phyloP scores from a whole-genome alignment of 1,140 invertebrate species.

The Andrena cerasifolii region DNA sequence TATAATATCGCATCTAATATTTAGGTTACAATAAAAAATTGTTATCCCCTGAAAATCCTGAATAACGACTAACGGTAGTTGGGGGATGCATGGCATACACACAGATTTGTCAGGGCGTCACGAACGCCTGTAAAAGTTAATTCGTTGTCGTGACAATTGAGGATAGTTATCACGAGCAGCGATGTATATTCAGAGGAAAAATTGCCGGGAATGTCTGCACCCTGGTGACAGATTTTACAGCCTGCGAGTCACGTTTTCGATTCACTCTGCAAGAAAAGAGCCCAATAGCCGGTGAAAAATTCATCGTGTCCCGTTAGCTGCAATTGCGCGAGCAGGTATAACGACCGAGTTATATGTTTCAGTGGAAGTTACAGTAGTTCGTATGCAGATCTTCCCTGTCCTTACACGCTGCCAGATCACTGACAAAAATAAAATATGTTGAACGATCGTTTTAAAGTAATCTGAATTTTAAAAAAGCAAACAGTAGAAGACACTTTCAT shows the following conservation, averaged over 20 bases:
- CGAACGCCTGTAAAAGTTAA: neutral
- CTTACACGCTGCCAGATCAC: no score
- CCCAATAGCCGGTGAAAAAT: slow-evolving; percentile 13
- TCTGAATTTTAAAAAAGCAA: no score
- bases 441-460: no score
- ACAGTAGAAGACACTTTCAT: no score
- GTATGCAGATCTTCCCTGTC: neutral
- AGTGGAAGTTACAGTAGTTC: neutral
- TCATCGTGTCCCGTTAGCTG: neutral
- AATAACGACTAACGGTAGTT: slow-evolving; percentile 22
- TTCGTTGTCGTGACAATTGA: neutral
- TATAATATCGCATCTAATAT: no score
- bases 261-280: slow-evolving; percentile 4
- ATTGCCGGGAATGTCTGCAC: neutral
- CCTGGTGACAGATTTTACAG: neutral
- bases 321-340: neutral
- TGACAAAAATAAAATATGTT: no score
- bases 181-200: neutral
- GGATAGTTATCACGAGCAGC: neutral
- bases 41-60: neutral
- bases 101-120: neutral
- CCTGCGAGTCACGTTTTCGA: neutral
- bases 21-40: no score
- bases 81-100: neutral
- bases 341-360: neutral